A percentile compares a stretch with the other conserved stretches of the same genome.
Conservation (phyloP, 2,888 invertebrate genomes). For the Bedellia somnulentella region DNA sequence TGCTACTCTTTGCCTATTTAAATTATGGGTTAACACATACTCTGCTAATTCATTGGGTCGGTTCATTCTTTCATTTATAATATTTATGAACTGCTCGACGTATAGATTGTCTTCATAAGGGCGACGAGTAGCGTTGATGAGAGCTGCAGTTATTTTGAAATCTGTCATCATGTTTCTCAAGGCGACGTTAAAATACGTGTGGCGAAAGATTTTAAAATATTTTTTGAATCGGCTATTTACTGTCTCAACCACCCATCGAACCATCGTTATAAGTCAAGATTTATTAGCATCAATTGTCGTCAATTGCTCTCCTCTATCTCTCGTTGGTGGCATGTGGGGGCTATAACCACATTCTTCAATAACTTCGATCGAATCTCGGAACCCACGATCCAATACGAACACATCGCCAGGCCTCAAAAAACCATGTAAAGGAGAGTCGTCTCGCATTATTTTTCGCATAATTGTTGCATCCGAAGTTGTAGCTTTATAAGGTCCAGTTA, state of each 20-base stretch:
- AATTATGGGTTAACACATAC: constrained; percentile 6
- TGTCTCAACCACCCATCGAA: constrained; percentile 11
- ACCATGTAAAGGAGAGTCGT: background rate
- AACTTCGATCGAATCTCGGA: constrained; percentile 2
- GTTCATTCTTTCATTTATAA: constrained; percentile 5
- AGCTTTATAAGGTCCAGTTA: constrained; percentile 9
- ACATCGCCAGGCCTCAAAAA: constrained; percentile 1
- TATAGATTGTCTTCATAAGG: constrained; percentile 9
- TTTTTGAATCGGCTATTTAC: constrained; percentile 11
- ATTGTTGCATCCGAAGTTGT: constrained; percentile 3
- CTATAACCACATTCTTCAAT: constrained; percentile 2
- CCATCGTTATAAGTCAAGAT: constrained; percentile 9
- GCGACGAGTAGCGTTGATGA: no score
- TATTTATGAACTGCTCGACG: constrained; percentile 6
- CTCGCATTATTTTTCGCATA: background rate
- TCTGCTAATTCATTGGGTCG: constrained; percentile 9
- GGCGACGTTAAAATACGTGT: no score
- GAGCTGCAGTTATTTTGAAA: no score
- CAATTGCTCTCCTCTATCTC: background rate
- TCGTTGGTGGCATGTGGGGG: background rate
- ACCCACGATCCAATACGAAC: constrained; percentile 2
- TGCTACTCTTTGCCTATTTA: constrained; percentile 10
- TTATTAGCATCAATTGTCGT: constrained; percentile 7
- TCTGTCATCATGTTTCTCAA: no score
- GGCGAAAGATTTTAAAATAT: constrained; percentile 9